Evolutionary conservation across 1,140 invertebrate genomes (phyloP), one percentile per base, ranked within the genome.

Genomic region (Holotrichia oblita): DNA sequence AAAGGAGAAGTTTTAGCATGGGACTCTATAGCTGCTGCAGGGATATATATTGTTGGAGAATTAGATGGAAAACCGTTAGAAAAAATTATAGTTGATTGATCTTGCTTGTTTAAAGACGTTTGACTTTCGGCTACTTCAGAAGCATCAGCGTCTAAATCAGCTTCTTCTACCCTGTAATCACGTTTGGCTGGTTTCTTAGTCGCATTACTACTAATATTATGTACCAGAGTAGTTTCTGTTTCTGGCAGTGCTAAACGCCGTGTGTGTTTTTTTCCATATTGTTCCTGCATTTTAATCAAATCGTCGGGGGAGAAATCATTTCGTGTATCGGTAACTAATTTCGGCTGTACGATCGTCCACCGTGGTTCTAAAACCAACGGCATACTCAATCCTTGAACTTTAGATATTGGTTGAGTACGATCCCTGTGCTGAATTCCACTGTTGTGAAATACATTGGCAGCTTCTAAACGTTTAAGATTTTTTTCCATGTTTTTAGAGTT

Each of bases 401-500:
- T 72, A 2, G 22, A 20, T 17, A 24, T 17, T 72, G 20, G 44
- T 77, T 77, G 6, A 8, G 6, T 0, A 44, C 2, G 40, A 61
- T 77, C 17, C n/a, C 14, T 55, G n/a, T n/a, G 48, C 14, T 6
- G 48, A 64, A n/a, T 48, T 48, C 41, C 22, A 10, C 3, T 69
- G n/a, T 14, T 14, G 48, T 6, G 6, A 55, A 17, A n/a, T 3
- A 17, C 0, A 55, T 17, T 55, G 48, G 48, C 17, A 17, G 61
- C 6, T 27, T 2, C 22, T 17, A 34, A 22, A 42, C 9, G 64
- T 27, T 61, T 64, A 3, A 55, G 12, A 34, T 72, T 72, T 75
- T 76, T 69, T 76, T 20, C 12, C 64, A 64, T 22, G 69, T 79
- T 69, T 41, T 22, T 75, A 75, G 72, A 27, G 75, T 84, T 82